phyloP scores from a whole-genome alignment of 2,797 vertebrate genomes.

The Sebastes matsubarae region DNA sequence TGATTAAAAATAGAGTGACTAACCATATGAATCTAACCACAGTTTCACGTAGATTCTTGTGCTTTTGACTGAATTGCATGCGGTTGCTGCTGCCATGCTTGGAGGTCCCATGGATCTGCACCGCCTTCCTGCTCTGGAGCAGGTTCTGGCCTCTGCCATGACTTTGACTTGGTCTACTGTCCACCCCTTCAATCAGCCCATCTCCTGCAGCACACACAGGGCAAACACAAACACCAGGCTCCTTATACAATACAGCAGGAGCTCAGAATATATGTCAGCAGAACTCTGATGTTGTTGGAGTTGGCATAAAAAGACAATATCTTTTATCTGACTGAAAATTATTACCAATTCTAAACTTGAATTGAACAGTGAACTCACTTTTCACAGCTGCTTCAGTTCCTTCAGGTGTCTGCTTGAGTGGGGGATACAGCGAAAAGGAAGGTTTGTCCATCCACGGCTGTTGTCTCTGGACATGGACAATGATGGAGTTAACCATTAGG shows the following conservation, averaged over 20 bases:
- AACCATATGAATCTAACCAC: conserved; percentile 33
- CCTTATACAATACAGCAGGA: neutral
- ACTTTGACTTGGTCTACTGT: neutral
- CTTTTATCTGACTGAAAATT: neutral
- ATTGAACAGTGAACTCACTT: conserved; percentile 6
- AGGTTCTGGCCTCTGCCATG: neutral
- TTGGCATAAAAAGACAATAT: neutral
- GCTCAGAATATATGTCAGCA: neutral
- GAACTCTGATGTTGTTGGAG: neutral
- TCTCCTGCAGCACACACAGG: conserved; percentile 6
- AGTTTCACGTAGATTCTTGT: conserved; percentile 4
- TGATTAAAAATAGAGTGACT: neutral
- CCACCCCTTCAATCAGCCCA: neutral
- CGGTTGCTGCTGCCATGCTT: neutral
- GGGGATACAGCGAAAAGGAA: conserved; percentile 21
- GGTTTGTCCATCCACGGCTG: conserved; percentile 50
- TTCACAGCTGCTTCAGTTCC: neutral
- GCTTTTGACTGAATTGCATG: neutral
- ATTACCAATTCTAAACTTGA: neutral
- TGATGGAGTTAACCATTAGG: neutral
- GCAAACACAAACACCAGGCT: neutral
- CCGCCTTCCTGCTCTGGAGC: neutral
- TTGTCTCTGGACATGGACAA: conserved; percentile 7
- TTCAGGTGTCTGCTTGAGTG: neutral
- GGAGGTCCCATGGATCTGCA: neutral